Percentiles rank a stretch among this genome's conserved stretches.
These are phyloP conservation scores for Centropus unirufus DNA, from an alignment of 2,113 vertebrate species.

Conservation along the genomic window DNA sequence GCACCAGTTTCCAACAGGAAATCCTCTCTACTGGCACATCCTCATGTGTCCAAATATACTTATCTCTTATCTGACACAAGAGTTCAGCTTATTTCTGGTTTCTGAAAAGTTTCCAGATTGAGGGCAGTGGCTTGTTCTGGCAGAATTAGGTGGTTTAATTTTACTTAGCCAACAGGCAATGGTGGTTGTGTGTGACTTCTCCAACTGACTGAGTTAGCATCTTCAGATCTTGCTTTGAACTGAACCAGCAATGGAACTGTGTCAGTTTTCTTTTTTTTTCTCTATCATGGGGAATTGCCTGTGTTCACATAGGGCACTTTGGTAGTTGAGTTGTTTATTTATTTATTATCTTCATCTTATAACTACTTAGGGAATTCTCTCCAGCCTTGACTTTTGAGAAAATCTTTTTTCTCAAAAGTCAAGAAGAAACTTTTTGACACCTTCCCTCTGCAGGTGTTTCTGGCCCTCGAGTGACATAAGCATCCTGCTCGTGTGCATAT, in stretches of 20 bases:
- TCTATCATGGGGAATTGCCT: not conserved
- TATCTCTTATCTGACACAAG: not conserved
- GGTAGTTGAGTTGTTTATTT: not conserved
- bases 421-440: not conserved
- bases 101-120: not conserved
- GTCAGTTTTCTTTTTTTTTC: not conserved
- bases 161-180: not conserved
- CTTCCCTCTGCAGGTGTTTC: not conserved
- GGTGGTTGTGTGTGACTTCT: not conserved
- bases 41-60: not conserved
- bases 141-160: not conserved
- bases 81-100: not conserved
- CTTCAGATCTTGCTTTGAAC: not conserved
- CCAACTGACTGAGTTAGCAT: no score
- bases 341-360: not conserved
- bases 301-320: not conserved
- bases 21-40: not conserved
- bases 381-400: not conserved
- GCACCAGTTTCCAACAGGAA: not conserved
- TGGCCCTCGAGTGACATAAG: not conserved
- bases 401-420: not conserved
- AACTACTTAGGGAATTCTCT: not conserved
- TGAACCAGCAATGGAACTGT: not conserved
- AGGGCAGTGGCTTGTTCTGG: not conserved
- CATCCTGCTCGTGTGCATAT: not conserved